phyloP scores from a whole-genome alignment of 1,140 invertebrate genomes.

The Ooceraea biroi region DNA sequence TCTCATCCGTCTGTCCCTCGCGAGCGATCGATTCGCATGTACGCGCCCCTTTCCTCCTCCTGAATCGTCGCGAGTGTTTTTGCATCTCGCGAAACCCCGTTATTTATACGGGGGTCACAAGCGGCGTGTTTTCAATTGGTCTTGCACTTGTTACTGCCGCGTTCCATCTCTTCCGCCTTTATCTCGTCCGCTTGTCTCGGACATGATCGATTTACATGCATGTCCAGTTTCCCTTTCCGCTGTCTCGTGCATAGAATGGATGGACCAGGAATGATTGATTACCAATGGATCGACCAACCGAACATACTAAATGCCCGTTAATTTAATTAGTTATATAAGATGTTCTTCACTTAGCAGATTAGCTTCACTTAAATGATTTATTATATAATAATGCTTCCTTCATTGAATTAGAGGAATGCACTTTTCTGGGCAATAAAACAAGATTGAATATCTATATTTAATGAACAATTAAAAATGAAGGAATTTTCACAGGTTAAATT shows the following conservation, averaged over 20 bases:
- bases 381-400: too few species aligned
- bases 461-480: too few species aligned
- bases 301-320: not conserved
- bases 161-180: slow-evolving; percentile 3
- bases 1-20: slow-evolving; percentile 31
- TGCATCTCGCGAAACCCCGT: slow-evolving; percentile 5
- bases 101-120: slow-evolving; percentile 10
- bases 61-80: slow-evolving; percentile 24
- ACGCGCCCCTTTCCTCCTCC: not conserved
- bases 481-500: too few species aligned
- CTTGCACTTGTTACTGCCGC: slow-evolving; percentile 37
- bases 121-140: slow-evolving; percentile 26
- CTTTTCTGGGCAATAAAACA: too few species aligned
- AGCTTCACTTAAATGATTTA: slow-evolving; percentile 36
- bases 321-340: slow-evolving; percentile 16
- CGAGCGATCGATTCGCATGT: slow-evolving; percentile 52
- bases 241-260: not conserved
- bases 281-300: not conserved
- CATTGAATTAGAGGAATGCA: too few species aligned
- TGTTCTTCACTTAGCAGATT: not conserved
- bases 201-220: slow-evolving; percentile 38
- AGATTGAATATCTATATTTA: too few species aligned
- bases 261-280: slow-evolving; percentile 24
- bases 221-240: slow-evolving; percentile 3
- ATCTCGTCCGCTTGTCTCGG: slow-evolving; percentile 25